Evolutionary conservation across 1,140 invertebrate genomes (phyloP).

Genomic region (Lepidurus packardi): DNA sequence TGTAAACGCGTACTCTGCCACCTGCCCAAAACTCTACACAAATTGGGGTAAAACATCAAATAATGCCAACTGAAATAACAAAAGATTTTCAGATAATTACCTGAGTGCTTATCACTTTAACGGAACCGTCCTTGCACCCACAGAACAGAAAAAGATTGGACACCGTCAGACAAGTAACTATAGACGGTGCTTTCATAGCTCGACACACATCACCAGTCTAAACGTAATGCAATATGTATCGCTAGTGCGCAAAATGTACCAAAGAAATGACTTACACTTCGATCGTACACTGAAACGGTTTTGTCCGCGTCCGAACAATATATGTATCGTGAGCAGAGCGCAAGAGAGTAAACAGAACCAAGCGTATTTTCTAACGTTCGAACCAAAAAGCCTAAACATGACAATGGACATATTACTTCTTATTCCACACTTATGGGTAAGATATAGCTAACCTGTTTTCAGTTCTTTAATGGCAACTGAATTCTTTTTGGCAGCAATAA

Average conservation of each 20-base stretch:
- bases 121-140: constrained; percentile 11
- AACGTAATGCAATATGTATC: not conserved
- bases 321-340: constrained; percentile 9
- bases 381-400: not conserved
- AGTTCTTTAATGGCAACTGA: not conserved
- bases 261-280: not conserved
- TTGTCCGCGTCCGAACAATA: not conserved
- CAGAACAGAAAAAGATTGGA: not conserved
- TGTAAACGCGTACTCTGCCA: not conserved
- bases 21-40: not conserved
- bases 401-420: not conserved
- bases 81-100: not conserved
- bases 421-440: not conserved
- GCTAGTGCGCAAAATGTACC: not conserved
- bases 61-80: not conserved
- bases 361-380: not conserved
- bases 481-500: constrained; percentile 4
- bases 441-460: not conserved
- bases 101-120: constrained; percentile 5
- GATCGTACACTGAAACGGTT: not conserved
- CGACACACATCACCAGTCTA: not conserved
- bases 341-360: not conserved
- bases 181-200: not conserved
- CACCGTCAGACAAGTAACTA: not conserved
- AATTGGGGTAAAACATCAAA: not conserved